A percentile compares a stretch with the other conserved stretches of the same genome.
These are phyloP conservation scores for Labeo calbasu DNA, from an alignment of 2,797 vertebrate genomes.

Conservation along the genomic window DNA sequence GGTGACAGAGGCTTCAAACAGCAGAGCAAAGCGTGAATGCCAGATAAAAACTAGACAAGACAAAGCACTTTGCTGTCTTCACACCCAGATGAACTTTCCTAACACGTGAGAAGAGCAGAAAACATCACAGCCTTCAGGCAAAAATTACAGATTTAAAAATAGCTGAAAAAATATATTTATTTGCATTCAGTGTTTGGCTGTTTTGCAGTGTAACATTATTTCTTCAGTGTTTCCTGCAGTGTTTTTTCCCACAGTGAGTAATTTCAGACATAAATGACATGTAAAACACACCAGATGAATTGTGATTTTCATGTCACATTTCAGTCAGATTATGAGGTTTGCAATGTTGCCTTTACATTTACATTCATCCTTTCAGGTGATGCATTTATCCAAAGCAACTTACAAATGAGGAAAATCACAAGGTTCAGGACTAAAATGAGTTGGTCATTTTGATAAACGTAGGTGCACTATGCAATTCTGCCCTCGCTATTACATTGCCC, in stretches of 20 bases:
- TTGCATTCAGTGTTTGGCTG: not conserved
- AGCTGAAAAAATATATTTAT: not conserved
- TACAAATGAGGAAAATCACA: not conserved
- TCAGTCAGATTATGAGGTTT: not conserved
- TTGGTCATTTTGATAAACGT: not conserved
- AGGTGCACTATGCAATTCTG: not conserved
- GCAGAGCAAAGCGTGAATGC: not conserved
- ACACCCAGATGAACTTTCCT: conserved; percentile 9
- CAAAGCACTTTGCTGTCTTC: conserved; percentile 22
- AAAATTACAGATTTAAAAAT: not conserved
- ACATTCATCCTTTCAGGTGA: not conserved
- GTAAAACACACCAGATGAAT: not conserved
- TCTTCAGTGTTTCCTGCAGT: not conserved
- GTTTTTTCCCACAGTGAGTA: not conserved
- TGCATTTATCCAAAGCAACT: not conserved
- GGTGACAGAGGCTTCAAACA: conserved; percentile 7
- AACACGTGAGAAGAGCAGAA: not conserved
- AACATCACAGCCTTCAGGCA: not conserved
- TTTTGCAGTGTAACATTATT: not conserved
- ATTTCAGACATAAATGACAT: not conserved
- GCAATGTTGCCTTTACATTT: not conserved
- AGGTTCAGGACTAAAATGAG: not conserved
- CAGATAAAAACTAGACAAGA: conserved; percentile 5
- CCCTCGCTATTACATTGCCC: not conserved
- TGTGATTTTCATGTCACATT: not conserved